Conservation (phyloP, 2,113 vertebrate species). For the Ploceus nigricollis region DNA sequence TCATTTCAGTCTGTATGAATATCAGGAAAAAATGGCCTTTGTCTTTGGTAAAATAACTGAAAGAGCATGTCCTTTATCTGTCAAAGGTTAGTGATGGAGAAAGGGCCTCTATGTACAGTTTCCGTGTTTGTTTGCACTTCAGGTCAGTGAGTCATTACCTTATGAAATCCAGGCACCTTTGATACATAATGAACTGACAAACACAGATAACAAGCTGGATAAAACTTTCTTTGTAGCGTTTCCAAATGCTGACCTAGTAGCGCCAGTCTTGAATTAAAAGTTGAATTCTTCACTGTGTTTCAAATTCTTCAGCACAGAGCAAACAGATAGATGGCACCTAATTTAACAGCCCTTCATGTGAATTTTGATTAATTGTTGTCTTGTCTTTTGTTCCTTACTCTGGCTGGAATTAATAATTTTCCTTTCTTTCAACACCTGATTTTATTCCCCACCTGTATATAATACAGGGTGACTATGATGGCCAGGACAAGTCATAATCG, state of each 20-base stretch:
- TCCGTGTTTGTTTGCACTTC: conserved; percentile 57
- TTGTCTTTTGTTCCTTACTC: conserved; percentile 28
- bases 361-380: conserved; percentile 8
- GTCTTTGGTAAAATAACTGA: background rate
- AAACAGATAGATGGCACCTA: background rate
- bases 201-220: conserved; percentile 57
- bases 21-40: background rate
- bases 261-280: conserved; percentile 10
- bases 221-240: conserved; percentile 41
- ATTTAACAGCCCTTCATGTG: background rate
- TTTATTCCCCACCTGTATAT: background rate
- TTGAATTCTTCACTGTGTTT: conserved; percentile 8
- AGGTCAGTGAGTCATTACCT: conserved; percentile 60
- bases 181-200: conserved; percentile 50
- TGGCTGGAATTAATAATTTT: conserved; percentile 22
- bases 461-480: background rate
- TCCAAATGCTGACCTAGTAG: conserved; percentile 29
- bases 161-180: conserved; percentile 54
- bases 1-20: background rate
- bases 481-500: background rate
- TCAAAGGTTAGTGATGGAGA: background rate
- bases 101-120: background rate
- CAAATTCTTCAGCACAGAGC: conserved; percentile 1
- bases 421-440: conserved; percentile 52
- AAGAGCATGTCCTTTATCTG: conserved; percentile 9